Evolutionary conservation across 2,113 vertebrate genomes (phyloP), one percentile per base, ranked within the genome.

Genomic region (Dermatemys mawii): DNA sequence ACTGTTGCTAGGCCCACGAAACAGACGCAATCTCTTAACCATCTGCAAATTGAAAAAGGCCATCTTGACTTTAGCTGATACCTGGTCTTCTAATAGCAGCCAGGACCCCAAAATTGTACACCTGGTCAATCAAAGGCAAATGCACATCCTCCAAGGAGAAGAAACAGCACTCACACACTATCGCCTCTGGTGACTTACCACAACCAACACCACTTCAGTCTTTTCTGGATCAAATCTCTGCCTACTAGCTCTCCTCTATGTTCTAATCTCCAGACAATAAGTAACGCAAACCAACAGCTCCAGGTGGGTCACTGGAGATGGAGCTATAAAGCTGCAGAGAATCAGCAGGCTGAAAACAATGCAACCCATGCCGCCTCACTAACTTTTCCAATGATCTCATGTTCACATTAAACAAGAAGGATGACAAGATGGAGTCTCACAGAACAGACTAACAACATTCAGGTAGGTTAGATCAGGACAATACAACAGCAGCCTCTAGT

Each of bases 271-370:
- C 78, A 51, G 35, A 80, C 24, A 80, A 35, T n/a, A 53, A 80
- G 35, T 53, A 51, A 3, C 78, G n/a, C 67, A 94, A 93, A 97
- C 90, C 49, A 84, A n/a, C 4, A 94, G 89, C 53, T 93, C 87
- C 50, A 81, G 13, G 19, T 67, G 55, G 89, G 32, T 83, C 75
- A 93, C 0, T 84, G 54, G 27, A 94, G 32, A 26, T 94, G 53
- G 38, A 92, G 54, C 76, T 19, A 95, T 57, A 91, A 35, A 60
- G 94, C 89, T 78, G 53, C 89, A 67, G 11, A 24, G 84, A 96
- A 96, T 83, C 81, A 88, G 75, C 90, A 95, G 93, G 81, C 92
- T 91, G 67, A 90, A 97, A 95, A 89, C 22, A 76, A 49, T 81
- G 41, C 49, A 81, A 76, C 85, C 60, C 82, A 54, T 35, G 87